Conservation (phyloP, 92 coral and sea anemone species). For the Epizoanthus fatuus region DNA sequence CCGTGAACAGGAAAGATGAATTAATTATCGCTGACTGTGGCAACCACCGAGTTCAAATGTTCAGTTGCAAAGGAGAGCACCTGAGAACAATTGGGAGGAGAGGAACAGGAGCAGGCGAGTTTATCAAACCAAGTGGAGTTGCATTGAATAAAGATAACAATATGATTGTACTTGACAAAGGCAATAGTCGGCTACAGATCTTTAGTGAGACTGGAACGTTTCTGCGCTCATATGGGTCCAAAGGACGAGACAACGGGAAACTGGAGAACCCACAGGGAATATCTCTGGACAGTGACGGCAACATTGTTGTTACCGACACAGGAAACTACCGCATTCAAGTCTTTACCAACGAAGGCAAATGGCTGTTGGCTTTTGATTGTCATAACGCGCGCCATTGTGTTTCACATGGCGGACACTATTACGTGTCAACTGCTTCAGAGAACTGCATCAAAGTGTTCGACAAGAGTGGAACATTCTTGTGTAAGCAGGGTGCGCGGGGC, state of each 20-base stretch:
- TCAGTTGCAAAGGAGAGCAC: slow-evolving; percentile 27
- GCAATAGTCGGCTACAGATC: slow-evolving; percentile 48
- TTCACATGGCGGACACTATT: slow-evolving; percentile 28
- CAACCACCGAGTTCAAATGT: slow-evolving; percentile 52
- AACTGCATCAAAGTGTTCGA: slow-evolving; percentile 53
- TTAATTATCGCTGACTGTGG: slow-evolving; percentile 47
- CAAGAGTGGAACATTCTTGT: slow-evolving; percentile 32
- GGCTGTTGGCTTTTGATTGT: slow-evolving; percentile 40
- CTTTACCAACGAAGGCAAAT: slow-evolving; percentile 47
- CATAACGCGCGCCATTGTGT: slow-evolving; percentile 45
- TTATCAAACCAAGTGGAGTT: slow-evolving; percentile 58
- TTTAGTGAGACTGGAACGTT: slow-evolving; percentile 35
- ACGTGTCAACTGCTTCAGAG: slow-evolving; percentile 45
- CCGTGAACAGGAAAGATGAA: slow-evolving; percentile 50
- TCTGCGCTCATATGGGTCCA: slow-evolving; percentile 39
- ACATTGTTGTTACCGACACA: slow-evolving; percentile 52
- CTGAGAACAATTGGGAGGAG: slow-evolving; percentile 40
- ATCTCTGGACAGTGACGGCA: slow-evolving; percentile 42
- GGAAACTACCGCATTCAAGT: slow-evolving; percentile 56
- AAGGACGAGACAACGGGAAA: slow-evolving; percentile 37
- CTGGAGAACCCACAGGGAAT: slow-evolving; percentile 58
- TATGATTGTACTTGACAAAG: slow-evolving; percentile 53
- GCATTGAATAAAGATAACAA: slow-evolving; percentile 26
- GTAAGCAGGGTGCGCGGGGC: slow-evolving; percentile 47
- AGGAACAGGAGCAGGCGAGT: slow-evolving; percentile 38